Base-by-base conservation (phyloP, 2,113 vertebrate genomes). In the Mustela nigripes region DNA sequence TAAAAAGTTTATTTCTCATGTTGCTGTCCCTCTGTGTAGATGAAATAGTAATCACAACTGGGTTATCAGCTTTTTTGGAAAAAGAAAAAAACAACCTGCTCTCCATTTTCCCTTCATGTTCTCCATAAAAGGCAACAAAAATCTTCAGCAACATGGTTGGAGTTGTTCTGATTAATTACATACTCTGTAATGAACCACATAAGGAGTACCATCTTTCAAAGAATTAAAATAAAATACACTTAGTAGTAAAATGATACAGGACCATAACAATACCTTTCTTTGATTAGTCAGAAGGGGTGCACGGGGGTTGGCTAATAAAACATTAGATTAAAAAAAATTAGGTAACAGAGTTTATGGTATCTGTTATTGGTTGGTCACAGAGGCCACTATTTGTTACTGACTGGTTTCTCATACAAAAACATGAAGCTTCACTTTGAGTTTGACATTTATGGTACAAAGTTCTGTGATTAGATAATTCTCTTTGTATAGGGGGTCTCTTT, bases 81-180 rank as follows among this genome's bases (percentile, higher is more conserved):
- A 92, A 96, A 80, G 39, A 31, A 86, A 86, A 60, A 89, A 60
- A 36, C 14, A 48, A 81, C 33, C 22, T 53, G 5, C 65, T 96
- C 58, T 89, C 74, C 14, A 76, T 79, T 96, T 89, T 15, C 60
- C 31, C 50, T 60, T 95, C 45, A 76, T 56, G 50, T 92, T 98
- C 33, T 95, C 95, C 97, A 91, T 94, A 97, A 98, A 98, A 96
- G 96, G 83, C 9, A 97, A 94, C 67, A 89, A 84, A 96, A 96
- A 31, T 76, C 62, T 76, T 84, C 24, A 92, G 58, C 28, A 92
- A 83, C 33, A 84, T 53, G 19, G 62, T 33, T 95, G 85, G 63
- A 93, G 96, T 28, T 96, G 56, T 67, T 97, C 50, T 94, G 69
- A 82, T 94, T 92, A 96, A 94, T 92, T 97, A 94, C 14, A 63